Evolutionary conservation across 2,113 vertebrate genomes (phyloP).

Genomic region (Malurus alboscapulatus): DNA sequence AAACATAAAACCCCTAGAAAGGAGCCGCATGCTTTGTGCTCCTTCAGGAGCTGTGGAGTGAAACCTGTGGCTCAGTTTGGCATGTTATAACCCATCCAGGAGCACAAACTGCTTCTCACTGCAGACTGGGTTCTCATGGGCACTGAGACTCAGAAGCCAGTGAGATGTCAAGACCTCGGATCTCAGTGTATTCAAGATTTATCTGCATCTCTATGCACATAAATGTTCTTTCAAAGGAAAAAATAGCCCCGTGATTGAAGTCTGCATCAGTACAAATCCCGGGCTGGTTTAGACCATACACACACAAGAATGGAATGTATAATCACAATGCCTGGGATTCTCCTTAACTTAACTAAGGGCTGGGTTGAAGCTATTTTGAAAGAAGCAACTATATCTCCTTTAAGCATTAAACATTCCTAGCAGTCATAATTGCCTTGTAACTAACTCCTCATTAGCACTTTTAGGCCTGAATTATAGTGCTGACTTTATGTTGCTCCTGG

Average conservation of each 20-base stretch:
- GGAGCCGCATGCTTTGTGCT: background rate
- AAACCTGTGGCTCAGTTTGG: background rate
- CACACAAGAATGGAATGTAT: slow-evolving; percentile 19
- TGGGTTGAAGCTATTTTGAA: slow-evolving; percentile 20
- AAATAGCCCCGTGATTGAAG: background rate
- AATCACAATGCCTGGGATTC: background rate
- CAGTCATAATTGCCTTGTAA: slow-evolving; percentile 32
- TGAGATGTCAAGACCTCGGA: background rate
- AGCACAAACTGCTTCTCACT: background rate
- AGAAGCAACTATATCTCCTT: slow-evolving; percentile 4
- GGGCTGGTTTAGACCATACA: background rate
- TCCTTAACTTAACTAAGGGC: background rate
- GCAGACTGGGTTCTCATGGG: background rate
- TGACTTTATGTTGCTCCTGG: slow-evolving; percentile 29
- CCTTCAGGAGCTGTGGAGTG: background rate
- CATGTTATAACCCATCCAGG: slow-evolving; percentile 44
- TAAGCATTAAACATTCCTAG: slow-evolving; percentile 17
- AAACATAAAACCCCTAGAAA: background rate
- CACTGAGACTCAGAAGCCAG: background rate
- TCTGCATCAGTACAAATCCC: slow-evolving; percentile 12
- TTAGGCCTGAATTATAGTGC: background rate
- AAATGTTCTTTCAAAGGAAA: background rate
- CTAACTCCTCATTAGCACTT: slow-evolving; percentile 33
- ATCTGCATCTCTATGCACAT: background rate
- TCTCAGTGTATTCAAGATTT: background rate